Evolutionary conservation across 2,113 vertebrate species (phyloP).

Genomic region (Empidonax alnorum): DNA sequence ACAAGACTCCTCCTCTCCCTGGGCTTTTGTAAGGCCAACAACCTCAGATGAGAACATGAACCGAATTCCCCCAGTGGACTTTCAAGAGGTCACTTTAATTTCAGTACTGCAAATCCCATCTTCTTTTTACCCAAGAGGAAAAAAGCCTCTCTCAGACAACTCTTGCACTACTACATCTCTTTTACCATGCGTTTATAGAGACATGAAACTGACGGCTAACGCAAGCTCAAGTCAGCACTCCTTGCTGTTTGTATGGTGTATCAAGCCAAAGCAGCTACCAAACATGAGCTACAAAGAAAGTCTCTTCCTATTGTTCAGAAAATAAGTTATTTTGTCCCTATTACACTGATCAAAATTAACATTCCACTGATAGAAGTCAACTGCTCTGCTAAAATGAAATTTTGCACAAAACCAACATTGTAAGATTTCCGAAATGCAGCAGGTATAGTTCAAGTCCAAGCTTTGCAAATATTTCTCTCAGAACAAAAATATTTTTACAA

Average conservation of each 20-base stretch:
- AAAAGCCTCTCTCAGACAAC: not conserved
- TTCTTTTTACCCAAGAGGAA: not conserved
- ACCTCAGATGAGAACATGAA: not conserved
- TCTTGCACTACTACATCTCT: not conserved
- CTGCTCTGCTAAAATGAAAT: not conserved
- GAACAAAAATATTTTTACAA: constrained; percentile 3
- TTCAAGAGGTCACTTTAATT: not conserved
- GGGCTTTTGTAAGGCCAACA: not conserved
- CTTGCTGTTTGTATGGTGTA: not conserved
- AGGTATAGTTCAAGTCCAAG: not conserved
- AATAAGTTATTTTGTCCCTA: not conserved
- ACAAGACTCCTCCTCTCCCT: not conserved
- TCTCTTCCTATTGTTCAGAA: not conserved
- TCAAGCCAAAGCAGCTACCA: not conserved
- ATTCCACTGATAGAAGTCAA: not conserved
- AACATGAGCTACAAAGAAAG: not conserved
- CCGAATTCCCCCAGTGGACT: not conserved
- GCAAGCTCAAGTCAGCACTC: not conserved
- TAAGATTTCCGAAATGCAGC: not conserved
- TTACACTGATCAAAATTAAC: not conserved
- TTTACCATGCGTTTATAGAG: not conserved
- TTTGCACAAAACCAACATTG: not conserved
- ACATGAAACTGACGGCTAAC: not conserved
- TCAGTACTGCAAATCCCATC: not conserved
- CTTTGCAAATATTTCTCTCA: not conserved